Base-by-base conservation (phyloP, 2,797 vertebrate genomes). In the Alcedo quadribrachys region DNA sequence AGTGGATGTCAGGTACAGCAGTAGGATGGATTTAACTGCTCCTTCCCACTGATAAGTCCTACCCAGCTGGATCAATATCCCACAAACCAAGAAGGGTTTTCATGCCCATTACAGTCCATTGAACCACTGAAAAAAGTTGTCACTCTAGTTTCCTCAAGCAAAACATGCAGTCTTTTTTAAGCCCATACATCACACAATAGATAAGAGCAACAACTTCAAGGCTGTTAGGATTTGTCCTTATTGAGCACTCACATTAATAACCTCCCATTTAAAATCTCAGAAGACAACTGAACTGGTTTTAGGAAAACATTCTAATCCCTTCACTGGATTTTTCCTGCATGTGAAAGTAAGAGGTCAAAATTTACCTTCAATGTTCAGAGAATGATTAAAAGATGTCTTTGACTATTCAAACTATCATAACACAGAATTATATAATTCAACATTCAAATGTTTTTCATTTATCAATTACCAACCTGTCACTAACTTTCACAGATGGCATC, bases 1-100 rank as follows among this genome's bases (percentile, higher is more conserved):
- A 0, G 0, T 15, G 33, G 90, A 50, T 19, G 46, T 48, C 80
- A 73, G 76, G 32, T 11, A 30, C 11, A 24, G 66, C 54, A 71
- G 37, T 66, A 85, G 74, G 66, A 58, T 5, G 74, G 87, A 79
- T 92, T 93, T 73, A 75, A 86, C 73, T 76, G 82, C 81, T 94
- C 43, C 87, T 91, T 86, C 70, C 69, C 4, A 2, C 73, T 58
- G 69, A 13, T 68, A 89, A 92, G 28, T 85, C 63, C 65, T 87
- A 13, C 69, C 55, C 40, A 27, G 27, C 43, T 71, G 60, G 62
- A 92, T 89, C 95, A 79, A 95, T 92, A 95, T 83, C 9, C 57
- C 69, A 81, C 76, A 66, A 58, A 65, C 76, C 71, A 69, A 81
- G 84, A 65, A 75, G 55, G 76, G 51, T 42, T 94, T 92, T 87